Conservation (phyloP, 2,113 vertebrate species). For the Edolisoma coerulescens region DNA sequence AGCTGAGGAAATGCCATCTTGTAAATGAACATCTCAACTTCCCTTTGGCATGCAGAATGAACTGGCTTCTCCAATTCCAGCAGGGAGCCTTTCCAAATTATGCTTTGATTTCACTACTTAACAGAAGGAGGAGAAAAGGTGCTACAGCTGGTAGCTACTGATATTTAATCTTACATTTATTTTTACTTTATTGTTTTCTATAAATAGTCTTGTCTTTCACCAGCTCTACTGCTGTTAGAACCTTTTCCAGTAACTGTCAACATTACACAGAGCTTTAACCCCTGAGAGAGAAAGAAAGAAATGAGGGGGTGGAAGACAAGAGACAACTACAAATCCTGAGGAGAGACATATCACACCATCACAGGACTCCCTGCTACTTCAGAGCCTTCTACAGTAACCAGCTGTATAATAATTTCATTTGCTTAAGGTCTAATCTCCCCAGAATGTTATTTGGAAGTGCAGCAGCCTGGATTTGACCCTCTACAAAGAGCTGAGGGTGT, state of each 20-base stretch:
- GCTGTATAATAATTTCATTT: not conserved
- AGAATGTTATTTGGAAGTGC: not conserved
- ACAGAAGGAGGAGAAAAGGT: not conserved
- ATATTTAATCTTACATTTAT: slow-evolving; percentile 19
- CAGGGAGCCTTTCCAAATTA: not conserved
- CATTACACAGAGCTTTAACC: not conserved
- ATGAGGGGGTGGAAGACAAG: not conserved
- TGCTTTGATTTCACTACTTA: not conserved
- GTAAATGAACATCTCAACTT: not conserved
- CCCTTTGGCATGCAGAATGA: not conserved
- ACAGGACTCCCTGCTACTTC: not conserved
- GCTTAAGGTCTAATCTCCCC: not conserved
- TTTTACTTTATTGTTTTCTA: slow-evolving; percentile 12
- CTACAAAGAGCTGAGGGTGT: not conserved
- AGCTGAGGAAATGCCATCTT: not conserved
- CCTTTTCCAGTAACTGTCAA: not conserved
- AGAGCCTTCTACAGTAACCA: not conserved
- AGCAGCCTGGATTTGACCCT: not conserved
- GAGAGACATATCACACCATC: not conserved
- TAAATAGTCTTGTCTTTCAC: slow-evolving; percentile 2
- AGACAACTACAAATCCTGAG: not conserved
- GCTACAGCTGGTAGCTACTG: not conserved
- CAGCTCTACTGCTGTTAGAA: not conserved
- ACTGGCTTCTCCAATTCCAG: not conserved
- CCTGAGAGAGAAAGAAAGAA: not conserved